A percentile compares a stretch with the other conserved stretches of the same genome.
These are phyloP conservation scores for Tetramorium simillimum DNA, from an alignment of 1,140 invertebrate species.

Conservation along the genomic window DNA sequence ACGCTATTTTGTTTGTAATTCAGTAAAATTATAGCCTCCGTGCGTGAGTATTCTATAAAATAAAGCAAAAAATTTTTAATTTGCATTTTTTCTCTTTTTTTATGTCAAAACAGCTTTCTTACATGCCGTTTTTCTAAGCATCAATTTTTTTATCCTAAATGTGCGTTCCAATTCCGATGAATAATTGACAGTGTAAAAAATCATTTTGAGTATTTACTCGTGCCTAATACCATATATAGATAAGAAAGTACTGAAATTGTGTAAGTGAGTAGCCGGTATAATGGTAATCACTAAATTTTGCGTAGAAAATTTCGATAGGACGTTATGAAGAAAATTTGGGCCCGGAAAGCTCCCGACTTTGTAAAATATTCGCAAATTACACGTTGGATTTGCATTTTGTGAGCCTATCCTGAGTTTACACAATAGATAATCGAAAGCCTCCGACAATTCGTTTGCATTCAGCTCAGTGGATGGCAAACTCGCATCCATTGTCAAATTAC, in stretches of 20 bases:
- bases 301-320: slow-evolving; percentile 85
- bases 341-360: slow-evolving; percentile 87
- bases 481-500: slow-evolving; percentile 87
- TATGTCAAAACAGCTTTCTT: slow-evolving; percentile 1
- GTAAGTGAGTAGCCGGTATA: slow-evolving; percentile 91
- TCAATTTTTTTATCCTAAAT: slow-evolving; percentile 38
- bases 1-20: background rate
- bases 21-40: background rate
- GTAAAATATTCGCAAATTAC: slow-evolving; percentile 91
- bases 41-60: background rate
- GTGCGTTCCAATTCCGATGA: slow-evolving; percentile 45
- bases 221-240: slow-evolving; percentile 91
- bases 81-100: background rate
- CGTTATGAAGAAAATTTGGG: slow-evolving; percentile 86
- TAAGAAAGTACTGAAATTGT: slow-evolving; percentile 91
- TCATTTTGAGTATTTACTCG: slow-evolving; percentile 79
- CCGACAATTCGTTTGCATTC: slow-evolving; percentile 87
- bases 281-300: slow-evolving; percentile 89
- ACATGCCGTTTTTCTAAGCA: background rate
- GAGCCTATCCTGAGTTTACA: slow-evolving; percentile 90
- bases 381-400: slow-evolving; percentile 87
- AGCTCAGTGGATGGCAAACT: slow-evolving; percentile 86
- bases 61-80: background rate
- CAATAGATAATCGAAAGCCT: slow-evolving; percentile 90
- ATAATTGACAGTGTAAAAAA: slow-evolving; percentile 74